phyloP scores from a whole-genome alignment of 1,140 invertebrate genomes.

The Schlechtendalia chinensis region DNA sequence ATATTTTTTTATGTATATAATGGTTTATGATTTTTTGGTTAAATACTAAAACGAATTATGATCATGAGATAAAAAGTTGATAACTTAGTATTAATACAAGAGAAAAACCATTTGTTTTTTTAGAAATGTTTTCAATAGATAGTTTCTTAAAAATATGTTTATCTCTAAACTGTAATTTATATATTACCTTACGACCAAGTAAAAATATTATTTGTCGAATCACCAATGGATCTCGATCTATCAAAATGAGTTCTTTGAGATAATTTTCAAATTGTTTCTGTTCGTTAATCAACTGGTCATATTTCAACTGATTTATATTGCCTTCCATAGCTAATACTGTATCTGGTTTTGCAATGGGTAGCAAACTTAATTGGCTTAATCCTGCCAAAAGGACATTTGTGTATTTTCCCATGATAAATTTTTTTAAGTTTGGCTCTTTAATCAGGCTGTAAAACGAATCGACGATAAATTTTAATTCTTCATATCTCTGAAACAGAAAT shows the following conservation, averaged over 20 bases:
- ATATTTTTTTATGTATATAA: neutral
- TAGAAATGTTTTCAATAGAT: too few relatives aligned
- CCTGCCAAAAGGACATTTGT: constrained; percentile 8
- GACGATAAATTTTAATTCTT: constrained; percentile 20
- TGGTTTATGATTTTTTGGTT: too few relatives aligned
- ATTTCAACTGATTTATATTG: constrained; percentile 29
- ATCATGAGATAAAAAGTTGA: too few relatives aligned
- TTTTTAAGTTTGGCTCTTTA: constrained; percentile 25
- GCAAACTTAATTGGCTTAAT: constrained; percentile 16
- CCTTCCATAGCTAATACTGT: neutral
- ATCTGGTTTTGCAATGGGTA: constrained; percentile 28
- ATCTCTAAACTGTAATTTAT: neutral
- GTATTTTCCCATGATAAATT: neutral
- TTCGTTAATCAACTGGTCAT: constrained; percentile 22
- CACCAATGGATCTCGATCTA: neutral
- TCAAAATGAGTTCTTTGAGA: neutral
- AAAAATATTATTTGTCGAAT: constrained; percentile 33
- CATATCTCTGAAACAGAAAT: constrained; percentile 16
- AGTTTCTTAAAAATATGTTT: too few relatives aligned
- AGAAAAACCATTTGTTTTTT: too few relatives aligned
- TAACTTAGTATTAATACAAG: too few relatives aligned
- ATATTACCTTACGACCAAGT: constrained; percentile 27
- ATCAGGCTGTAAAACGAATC: constrained; percentile 14
- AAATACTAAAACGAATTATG: too few relatives aligned
- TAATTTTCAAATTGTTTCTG: neutral